phyloP scores from a whole-genome alignment of 2,888 invertebrate genomes.

The Pyrrhosoma nymphula region DNA sequence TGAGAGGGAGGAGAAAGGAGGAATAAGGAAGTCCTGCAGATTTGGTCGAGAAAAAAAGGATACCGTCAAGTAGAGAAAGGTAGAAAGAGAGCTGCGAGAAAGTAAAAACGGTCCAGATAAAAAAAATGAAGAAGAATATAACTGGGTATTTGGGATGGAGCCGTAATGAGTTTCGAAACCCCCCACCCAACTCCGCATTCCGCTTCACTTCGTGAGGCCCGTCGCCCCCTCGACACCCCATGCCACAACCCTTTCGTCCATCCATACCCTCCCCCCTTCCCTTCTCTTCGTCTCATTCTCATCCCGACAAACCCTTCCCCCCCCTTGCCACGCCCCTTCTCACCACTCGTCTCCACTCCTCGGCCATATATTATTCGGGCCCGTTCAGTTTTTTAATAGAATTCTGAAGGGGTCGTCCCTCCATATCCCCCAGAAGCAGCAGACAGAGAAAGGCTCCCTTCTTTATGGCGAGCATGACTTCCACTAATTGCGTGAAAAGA shows the following conservation, averaged over 20 bases:
- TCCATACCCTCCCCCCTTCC: not conserved
- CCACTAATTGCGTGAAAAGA: constrained; percentile 64
- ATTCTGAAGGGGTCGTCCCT: constrained; percentile 56
- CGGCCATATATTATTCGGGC: constrained; percentile 42
- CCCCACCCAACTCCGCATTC: not conserved
- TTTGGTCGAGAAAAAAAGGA: not conserved
- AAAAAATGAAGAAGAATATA: not conserved
- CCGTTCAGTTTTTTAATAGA: constrained; percentile 63
- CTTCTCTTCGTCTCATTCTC: constrained; percentile 9
- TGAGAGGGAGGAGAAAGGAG: not conserved
- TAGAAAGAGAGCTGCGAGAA: not conserved
- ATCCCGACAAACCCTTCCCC: not conserved
- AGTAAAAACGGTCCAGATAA: not conserved
- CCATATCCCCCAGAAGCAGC: not conserved
- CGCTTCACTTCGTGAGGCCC: not conserved
- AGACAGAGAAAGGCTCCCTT: constrained; percentile 24
- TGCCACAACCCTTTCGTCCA: not conserved
- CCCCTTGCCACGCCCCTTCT: not conserved
- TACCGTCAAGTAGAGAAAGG: not conserved
- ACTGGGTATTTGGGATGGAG: not conserved
- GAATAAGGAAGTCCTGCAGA: constrained; percentile 6
- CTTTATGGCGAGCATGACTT: constrained; percentile 64
- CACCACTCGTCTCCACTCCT: not conserved
- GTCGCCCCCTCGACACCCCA: not conserved
- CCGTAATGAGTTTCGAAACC: constrained; percentile 47